Evolutionary conservation across 2,888 invertebrate species (phyloP), one percentile per base, ranked within the genome.

Genomic region (Caenorhabditis drosophilae): DNA sequence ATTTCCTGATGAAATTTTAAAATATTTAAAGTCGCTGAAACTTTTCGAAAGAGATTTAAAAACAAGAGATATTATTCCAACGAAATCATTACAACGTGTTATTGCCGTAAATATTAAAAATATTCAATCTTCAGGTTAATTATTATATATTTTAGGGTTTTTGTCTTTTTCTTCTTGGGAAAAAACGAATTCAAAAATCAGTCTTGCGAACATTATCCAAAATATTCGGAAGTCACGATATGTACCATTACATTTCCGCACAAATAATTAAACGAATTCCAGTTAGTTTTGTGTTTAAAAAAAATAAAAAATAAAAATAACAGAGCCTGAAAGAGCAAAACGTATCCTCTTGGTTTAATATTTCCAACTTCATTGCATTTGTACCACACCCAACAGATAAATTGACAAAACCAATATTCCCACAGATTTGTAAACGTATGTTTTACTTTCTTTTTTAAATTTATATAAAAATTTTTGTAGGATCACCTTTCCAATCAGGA

Each of bases 321-420:
- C 16, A 70, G 70, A 50, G 40, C 11, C 38, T 59, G 4, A 48
- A 48, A 35, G 47, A 36, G 9, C 23, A 55, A 1, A 40, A 51
- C 1, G 34, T 47, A 0, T 1, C 52, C 1, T 52, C 58, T 7
- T 71, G 71, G 71, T 47, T 42, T 42, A 71, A 71, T 26, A 25
- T 71, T 12, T 68, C 62, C 57, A 53, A 62, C 18, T 71, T 63
- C 36, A 40, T 68, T 18, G 42, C 55, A 9, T 44, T 52, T 35
- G n/a, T 61, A 4, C 60, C 71, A 4, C 56, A 71, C 34, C 68
- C 71, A 23, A 42, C 55, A 2, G 50, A 53, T 26, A 36, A 40
- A 9, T 45, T 69, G 18, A 56, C 56, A 2, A 60, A 66, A 45
- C 35, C 56, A 18, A 42, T 66, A 2, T 60, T 66, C 56, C 38